Evolutionary conservation across 2,888 invertebrate species (phyloP), one percentile per base, ranked within the genome.

Genomic region (Drosophila prostipennis): DNA sequence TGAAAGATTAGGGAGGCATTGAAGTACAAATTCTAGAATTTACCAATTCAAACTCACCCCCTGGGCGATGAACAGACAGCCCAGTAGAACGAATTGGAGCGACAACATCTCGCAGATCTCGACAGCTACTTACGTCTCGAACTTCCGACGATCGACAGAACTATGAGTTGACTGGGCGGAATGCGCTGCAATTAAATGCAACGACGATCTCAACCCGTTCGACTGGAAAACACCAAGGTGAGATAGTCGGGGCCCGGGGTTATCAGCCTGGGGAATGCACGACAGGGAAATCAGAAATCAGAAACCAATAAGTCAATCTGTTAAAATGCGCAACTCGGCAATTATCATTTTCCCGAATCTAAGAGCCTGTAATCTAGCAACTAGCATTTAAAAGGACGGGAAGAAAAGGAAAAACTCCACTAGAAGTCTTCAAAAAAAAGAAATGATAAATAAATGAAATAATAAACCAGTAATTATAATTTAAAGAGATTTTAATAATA

Each of bases 161-260:
- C 40, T 63, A 64, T 71, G 71, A 71, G 13, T 53, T 14, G 26
- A n/a, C 23, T 48, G 14, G 13, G 32, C 13, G 63, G 29, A 45
- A 71, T 71, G 71, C 42, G 34, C 16, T 29, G 63, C 71, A 71
- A 63, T 71, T 71, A 71, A 63, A 56, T 63, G 46, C 46, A 32
- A 10, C 46, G 52, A 32, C 14, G 14, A 19, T 40, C 46, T 19
- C 42, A 63, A 71, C 71, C 51, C 64, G 71, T 63, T 48, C 56
- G 55, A 61, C 72, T 63, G 56, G 71, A 71, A 48, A 58, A 14
- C 42, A 37, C 34, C 56, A 46, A 71, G 52, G 71, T 64, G 71
- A 71, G 71, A 43, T 61, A 55, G 14, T 36, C 23, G 14, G 42
- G 34, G 40, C 55, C 39, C 39, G 54, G 55, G 71, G 64, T 71